These are phyloP conservation scores for Nothoprocta perdicaria DNA, from an alignment of 2,113 vertebrate species.

Conservation along the genomic window DNA sequence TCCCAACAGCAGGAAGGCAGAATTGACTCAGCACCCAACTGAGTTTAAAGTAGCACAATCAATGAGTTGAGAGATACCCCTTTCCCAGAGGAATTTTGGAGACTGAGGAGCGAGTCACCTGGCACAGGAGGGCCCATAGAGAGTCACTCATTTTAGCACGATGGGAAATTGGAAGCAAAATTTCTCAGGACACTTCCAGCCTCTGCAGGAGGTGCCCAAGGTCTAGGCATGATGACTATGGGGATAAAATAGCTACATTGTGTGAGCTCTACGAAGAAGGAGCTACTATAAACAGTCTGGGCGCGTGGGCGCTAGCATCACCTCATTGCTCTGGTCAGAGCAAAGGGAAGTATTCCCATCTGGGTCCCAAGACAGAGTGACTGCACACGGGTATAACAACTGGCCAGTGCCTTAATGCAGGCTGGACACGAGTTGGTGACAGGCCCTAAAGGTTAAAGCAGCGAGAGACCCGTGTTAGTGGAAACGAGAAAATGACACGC, in stretches of 20 bases:
- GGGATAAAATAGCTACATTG: not conserved
- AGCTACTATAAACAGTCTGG: no score
- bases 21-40: not conserved
- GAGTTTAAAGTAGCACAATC: not conserved
- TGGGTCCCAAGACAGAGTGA: not conserved
- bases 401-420: not conserved
- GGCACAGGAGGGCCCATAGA: fast-evolving
- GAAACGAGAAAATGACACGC: not conserved
- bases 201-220: not conserved
- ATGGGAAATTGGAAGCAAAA: not conserved
- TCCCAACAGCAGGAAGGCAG: not conserved
- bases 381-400: no score
- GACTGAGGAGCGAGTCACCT: no score
- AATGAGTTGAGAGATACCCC: not conserved
- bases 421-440: not conserved
- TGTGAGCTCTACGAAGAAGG: not conserved
- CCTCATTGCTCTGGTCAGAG: not conserved
- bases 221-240: not conserved
- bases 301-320: not conserved
- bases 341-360: not conserved
- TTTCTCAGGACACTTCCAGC: not conserved
- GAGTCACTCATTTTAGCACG: not conserved
- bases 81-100: not conserved
- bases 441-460: not conserved
- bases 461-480: not conserved